These are phyloP conservation scores for Dendropsophus ebraccatus DNA, from an alignment of 2,113 vertebrate genomes.

Conservation along the genomic window DNA sequence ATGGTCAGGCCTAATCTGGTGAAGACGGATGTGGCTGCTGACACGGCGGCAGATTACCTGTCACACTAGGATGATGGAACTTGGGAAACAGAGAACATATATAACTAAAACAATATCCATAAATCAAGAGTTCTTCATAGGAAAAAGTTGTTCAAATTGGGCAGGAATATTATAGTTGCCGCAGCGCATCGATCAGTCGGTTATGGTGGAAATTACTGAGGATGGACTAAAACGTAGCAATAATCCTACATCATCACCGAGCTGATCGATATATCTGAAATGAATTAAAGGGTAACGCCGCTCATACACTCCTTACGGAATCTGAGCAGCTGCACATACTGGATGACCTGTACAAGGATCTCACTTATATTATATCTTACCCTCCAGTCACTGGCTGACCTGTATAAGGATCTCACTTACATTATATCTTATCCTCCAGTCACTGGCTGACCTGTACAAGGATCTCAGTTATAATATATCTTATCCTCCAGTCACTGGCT, in stretches of 20 bases:
- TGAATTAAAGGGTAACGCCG: background rate
- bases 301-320: background rate
- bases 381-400: too few relatives aligned
- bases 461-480: too few relatives aligned
- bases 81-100: background rate
- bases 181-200: background rate
- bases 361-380: too few relatives aligned
- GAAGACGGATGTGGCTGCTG: background rate
- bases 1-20: background rate
- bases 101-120: background rate
- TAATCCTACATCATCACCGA: background rate
- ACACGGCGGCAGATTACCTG: slow-evolving; percentile 1
- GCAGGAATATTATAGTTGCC: background rate
- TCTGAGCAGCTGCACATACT: too few relatives aligned
- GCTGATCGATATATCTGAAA: background rate
- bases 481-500: too few relatives aligned
- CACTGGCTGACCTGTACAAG: too few relatives aligned
- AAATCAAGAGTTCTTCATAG: background rate
- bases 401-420: too few relatives aligned
- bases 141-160: background rate
- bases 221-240: background rate
- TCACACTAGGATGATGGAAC: background rate
- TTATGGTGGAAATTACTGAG: background rate
- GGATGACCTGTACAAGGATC: too few relatives aligned
- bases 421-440: too few relatives aligned